Percentiles rank a stretch among this genome's conserved stretches.
These are phyloP conservation scores for Amphiprion clarkii DNA, from an alignment of 2,797 vertebrate genomes.

Conservation along the genomic window DNA sequence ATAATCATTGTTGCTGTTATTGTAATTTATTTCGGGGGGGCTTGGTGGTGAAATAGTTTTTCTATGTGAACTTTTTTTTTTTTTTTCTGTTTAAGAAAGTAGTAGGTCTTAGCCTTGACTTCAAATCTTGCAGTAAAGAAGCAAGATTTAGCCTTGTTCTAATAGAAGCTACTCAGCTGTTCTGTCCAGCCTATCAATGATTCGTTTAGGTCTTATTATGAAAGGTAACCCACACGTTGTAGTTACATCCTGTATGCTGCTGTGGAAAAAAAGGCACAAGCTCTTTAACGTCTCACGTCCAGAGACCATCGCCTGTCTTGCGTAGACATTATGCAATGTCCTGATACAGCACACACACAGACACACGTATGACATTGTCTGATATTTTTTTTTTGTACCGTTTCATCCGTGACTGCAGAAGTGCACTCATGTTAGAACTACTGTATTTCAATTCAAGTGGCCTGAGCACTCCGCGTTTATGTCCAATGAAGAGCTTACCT, in stretches of 20 bases:
- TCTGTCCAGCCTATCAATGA: constrained; percentile 62
- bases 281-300: constrained; percentile 60
- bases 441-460: constrained; percentile 73
- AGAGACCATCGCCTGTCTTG: constrained; percentile 60
- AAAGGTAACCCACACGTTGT: constrained; percentile 61
- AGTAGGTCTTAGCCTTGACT: constrained; percentile 75
- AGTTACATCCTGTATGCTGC: constrained; percentile 67
- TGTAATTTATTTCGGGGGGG: constrained; percentile 78
- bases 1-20: constrained; percentile 72
- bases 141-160: constrained; percentile 80
- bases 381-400: constrained; percentile 43
- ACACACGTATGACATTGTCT: constrained; percentile 43
- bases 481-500: constrained; percentile 50
- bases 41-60: constrained; percentile 45
- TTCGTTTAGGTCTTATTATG: constrained; percentile 48
- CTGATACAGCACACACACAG: constrained; percentile 55
- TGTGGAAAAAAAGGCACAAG: constrained; percentile 71
- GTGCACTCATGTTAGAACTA: constrained; percentile 74
- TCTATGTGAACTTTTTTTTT: constrained; percentile 53
- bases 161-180: constrained; percentile 67
- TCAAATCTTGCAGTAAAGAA: constrained; percentile 66
- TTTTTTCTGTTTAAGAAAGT: constrained; percentile 60
- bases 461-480: constrained; percentile 66
- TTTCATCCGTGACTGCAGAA: constrained; percentile 66
- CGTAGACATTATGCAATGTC: constrained; percentile 77